Evolutionary conservation across 2,113 vertebrate genomes (phyloP).

Genomic region (Notiomystis cincta): DNA sequence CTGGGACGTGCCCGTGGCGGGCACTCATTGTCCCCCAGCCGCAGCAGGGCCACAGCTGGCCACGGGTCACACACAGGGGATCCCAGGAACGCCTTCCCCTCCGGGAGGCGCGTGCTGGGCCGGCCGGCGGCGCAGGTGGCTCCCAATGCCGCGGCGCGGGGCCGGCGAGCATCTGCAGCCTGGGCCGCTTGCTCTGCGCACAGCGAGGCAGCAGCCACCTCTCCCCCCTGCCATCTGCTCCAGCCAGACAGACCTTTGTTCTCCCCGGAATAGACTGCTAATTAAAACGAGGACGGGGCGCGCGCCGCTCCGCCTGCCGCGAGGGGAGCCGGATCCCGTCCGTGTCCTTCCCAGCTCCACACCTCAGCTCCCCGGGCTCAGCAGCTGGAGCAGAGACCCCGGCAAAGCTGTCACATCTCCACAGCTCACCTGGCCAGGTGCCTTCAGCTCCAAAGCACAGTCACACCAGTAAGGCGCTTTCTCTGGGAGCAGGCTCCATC

Average conservation of each 20-base stretch:
- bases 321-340: background rate
- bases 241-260: conserved; percentile 47
- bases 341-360: fast-evolving
- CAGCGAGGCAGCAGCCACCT: conserved; percentile 12
- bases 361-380: background rate
- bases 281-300: conserved; percentile 53
- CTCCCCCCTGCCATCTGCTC: conserved; percentile 73
- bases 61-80: background rate
- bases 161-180: conserved; percentile 62
- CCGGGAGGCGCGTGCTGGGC: conserved; percentile 21
- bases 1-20: background rate
- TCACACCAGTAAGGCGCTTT: fast-evolving
- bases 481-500: fast-evolving
- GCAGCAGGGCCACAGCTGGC: conserved; percentile 45
- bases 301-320: background rate
- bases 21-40: background rate
- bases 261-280: conserved; percentile 57
- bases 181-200: background rate
- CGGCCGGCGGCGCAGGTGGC: conserved; percentile 70
- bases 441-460: background rate
- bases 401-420: fast-evolving
- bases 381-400: background rate
- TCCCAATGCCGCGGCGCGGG: background rate
- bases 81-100: conserved; percentile 39
- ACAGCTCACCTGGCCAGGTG: fast-evolving